A percentile compares a stretch with the other conserved stretches of the same genome.
Evolutionary conservation across 2,113 vertebrate species (phyloP).

Genomic region (Poeciliopsis turrubarensis): DNA sequence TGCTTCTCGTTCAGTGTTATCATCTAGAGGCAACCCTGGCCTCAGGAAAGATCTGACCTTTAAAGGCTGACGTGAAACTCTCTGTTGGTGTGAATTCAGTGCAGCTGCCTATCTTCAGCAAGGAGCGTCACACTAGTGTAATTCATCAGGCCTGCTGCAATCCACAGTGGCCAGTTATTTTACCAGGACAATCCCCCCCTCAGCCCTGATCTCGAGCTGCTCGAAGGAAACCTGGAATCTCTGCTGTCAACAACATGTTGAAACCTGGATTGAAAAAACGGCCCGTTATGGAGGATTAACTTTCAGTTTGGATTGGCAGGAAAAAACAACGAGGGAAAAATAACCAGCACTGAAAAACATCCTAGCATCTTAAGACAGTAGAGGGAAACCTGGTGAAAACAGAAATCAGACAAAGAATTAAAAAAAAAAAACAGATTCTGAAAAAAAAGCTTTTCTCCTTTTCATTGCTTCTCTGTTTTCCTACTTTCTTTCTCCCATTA

Average conservation of each 20-base stretch:
- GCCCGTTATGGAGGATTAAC: not conserved
- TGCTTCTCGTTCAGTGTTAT: not conserved
- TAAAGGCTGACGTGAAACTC: not conserved
- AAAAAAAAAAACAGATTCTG: not conserved
- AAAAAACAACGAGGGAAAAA: not conserved
- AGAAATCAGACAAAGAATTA: not conserved
- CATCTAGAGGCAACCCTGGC: not conserved
- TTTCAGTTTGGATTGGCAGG: not conserved
- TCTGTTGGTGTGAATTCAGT: not conserved
- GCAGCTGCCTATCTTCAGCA: not conserved
- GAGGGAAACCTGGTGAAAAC: not conserved
- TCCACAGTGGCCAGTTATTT: not conserved
- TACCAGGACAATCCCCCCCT: no score
- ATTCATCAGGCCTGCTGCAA: not conserved
- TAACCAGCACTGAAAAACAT: not conserved
- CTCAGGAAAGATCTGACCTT: not conserved
- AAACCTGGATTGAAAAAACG: not conserved
- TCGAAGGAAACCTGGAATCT: not conserved
- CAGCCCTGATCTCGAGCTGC: not conserved
- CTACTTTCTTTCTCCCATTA: slow-evolving; percentile 33
- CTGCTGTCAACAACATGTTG: not conserved
- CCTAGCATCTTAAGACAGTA: not conserved
- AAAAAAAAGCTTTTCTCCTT: not conserved
- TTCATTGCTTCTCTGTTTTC: not conserved
- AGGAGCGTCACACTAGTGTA: no score